Percentiles rank a stretch among this genome's conserved stretches.
Conservation (phyloP, 2,113 vertebrate species). For the Alligator sinensis region DNA sequence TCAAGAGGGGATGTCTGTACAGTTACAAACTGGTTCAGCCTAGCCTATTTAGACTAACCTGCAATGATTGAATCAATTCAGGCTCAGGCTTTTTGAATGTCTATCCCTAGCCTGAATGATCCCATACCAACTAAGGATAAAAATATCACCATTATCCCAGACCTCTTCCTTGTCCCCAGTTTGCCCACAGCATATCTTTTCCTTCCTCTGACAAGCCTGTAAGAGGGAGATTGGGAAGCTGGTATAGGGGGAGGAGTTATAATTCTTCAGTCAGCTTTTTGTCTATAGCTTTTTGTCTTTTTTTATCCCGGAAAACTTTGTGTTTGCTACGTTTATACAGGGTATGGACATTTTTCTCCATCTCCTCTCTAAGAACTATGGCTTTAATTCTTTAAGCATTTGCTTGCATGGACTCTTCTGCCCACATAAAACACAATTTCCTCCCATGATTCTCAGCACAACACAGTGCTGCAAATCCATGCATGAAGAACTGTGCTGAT, state of each 20-base stretch:
- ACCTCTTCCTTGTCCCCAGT: background rate
- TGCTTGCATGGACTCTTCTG: background rate
- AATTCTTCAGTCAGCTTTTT: background rate
- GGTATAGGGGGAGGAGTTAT: rapidly evolving
- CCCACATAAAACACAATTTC: background rate
- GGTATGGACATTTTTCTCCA: background rate
- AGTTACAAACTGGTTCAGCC: no score
- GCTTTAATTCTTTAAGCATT: background rate
- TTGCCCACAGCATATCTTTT: background rate
- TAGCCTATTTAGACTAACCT: no score
- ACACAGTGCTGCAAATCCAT: background rate
- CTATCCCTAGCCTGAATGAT: no score
- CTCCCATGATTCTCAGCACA: background rate
- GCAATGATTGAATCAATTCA: no score
- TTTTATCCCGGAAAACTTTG: background rate
- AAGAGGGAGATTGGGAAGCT: background rate
- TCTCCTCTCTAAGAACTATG: background rate
- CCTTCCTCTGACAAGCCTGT: background rate
- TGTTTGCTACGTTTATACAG: background rate
- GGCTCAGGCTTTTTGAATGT: no score
- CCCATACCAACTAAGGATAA: no score
- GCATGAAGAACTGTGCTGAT: background rate
- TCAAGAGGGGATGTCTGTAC: no score
- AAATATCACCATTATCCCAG: background rate
- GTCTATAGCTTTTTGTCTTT: background rate